These are phyloP conservation scores for Eilema depressum DNA, from an alignment of 2,888 invertebrate genomes.

Conservation along the genomic window DNA sequence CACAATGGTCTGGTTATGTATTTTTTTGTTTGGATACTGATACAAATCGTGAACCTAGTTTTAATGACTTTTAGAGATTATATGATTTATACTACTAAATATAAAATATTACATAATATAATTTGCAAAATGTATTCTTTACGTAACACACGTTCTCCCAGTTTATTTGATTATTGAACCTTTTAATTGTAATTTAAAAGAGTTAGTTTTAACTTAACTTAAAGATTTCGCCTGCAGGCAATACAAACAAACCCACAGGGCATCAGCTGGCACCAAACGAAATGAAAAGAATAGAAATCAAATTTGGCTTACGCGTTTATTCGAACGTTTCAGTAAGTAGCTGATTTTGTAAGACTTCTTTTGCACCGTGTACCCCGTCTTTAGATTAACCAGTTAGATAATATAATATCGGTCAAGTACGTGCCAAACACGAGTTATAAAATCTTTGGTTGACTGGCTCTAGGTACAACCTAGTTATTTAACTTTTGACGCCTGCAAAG, in stretches of 20 bases:
- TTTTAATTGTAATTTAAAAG: neutral
- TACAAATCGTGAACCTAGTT: no score
- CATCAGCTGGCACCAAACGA: neutral
- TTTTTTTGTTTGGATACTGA: no score
- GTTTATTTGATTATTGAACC: neutral
- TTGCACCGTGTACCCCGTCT: conserved; percentile 9
- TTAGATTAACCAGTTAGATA: conserved; percentile 26
- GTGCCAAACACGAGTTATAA: conserved; percentile 18
- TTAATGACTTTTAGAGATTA: no score
- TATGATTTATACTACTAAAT: no score
- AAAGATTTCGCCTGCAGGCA: neutral
- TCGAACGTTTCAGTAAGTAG: conserved; percentile 12
- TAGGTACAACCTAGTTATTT: neutral
- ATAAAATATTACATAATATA: no score
- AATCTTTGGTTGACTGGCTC: conserved; percentile 14
- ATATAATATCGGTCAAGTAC: conserved; percentile 31
- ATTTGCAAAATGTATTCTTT: no score
- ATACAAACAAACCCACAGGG: neutral
- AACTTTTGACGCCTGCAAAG: neutral
- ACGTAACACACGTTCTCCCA: no score
- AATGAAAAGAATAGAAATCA: neutral
- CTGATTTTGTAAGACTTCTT: conserved; percentile 23
- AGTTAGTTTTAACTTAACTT: no score
- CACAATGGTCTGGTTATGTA: no score
- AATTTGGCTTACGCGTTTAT: conserved; percentile 3